Evolutionary conservation across 2,888 invertebrate genomes (phyloP).

Genomic region (Thumatha senex): DNA sequence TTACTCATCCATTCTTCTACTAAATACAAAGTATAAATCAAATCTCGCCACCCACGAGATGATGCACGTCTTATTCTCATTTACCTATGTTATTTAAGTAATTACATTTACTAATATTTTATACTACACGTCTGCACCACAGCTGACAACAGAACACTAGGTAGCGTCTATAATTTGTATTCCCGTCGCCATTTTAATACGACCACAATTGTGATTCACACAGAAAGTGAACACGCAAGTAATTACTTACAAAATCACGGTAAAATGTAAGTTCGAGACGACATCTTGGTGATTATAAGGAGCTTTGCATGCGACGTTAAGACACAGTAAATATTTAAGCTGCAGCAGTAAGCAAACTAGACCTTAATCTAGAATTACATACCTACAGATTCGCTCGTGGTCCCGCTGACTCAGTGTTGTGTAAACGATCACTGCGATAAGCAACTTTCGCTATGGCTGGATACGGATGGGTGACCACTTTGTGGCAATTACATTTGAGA

Average conservation of each 20-base stretch:
- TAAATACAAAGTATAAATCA: background rate
- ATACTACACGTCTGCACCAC: constrained; percentile 14
- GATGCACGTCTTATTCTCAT: constrained; percentile 1
- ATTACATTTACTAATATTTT: constrained; percentile 9
- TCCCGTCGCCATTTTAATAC: constrained; percentile 24
- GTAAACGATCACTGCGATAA: too few species aligned
- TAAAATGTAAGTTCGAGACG: constrained; percentile 50
- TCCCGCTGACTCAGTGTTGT: too few species aligned
- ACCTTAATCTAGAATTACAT: too few species aligned
- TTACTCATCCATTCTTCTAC: too few species aligned
- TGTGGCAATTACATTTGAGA: too few species aligned
- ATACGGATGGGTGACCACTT: too few species aligned
- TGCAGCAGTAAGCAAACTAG: too few species aligned
- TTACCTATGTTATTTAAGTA: constrained; percentile 4
- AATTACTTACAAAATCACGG: constrained; percentile 40
- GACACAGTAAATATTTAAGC: too few species aligned
- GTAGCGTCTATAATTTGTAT: constrained; percentile 28
- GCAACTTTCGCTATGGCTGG: too few species aligned
- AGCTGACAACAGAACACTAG: constrained; percentile 17
- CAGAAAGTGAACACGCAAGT: constrained; percentile 39
- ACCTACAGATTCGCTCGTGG: too few species aligned
- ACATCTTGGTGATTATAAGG: constrained; percentile 30
- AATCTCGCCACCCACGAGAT: constrained; percentile 1
- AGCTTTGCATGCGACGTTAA: constrained; percentile 5
- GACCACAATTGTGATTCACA: constrained; percentile 34